phyloP scores from a whole-genome alignment of 2,888 invertebrate species.

The Prosapia bicincta region DNA sequence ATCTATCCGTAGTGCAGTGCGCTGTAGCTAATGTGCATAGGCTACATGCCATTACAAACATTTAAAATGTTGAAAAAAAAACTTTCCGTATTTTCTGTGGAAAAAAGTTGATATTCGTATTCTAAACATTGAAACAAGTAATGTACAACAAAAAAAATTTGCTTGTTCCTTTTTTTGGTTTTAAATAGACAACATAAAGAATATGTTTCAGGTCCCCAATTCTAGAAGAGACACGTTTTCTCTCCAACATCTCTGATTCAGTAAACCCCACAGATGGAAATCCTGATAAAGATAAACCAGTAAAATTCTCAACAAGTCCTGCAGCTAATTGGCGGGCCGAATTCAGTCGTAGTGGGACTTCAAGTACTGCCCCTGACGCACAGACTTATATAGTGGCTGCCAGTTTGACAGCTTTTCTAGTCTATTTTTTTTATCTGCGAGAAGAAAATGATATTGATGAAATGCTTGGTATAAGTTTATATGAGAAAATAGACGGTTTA shows the following conservation, averaged over 20 bases:
- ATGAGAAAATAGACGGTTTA: slow-evolving; percentile 7
- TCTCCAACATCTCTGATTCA: neutral
- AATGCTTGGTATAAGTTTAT: neutral
- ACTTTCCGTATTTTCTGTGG: no score
- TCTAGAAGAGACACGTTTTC: neutral
- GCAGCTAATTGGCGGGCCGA: slow-evolving; percentile 15
- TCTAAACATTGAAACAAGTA: no score
- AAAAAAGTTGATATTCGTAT: no score
- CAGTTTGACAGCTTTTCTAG: neutral
- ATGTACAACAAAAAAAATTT: no score
- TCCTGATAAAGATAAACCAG: slow-evolving; percentile 8
- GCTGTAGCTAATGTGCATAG: no score
- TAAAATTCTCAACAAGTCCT: slow-evolving; percentile 20
- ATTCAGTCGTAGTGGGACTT: neutral
- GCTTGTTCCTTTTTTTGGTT: no score
- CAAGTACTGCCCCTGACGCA: slow-evolving; percentile 3
- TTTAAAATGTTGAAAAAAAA: no score
- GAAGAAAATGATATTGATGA: slow-evolving; percentile 20
- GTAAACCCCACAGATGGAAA: no score
- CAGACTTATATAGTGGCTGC: slow-evolving; percentile 6
- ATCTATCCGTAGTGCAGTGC: no score
- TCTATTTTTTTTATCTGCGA: neutral
- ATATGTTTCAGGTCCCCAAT: neutral
- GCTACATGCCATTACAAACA: no score
- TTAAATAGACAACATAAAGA: no score